Evolutionary conservation across 2,888 invertebrate species (phyloP).

Genomic region (Hirtodrosophila duncani): DNA sequence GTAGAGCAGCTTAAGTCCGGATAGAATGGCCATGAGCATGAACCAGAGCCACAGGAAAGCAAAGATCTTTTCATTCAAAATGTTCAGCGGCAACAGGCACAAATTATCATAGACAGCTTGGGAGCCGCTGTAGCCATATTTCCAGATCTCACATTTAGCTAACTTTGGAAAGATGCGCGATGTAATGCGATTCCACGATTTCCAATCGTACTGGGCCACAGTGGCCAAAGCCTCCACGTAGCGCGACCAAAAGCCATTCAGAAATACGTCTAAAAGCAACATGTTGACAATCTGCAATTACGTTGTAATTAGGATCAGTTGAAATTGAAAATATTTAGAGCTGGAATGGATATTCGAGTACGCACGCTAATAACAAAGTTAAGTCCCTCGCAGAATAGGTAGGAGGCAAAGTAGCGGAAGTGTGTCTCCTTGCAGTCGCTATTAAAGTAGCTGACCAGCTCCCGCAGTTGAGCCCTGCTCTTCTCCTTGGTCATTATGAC

Average conservation of each 20-base stretch:
- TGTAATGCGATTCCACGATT: constrained; percentile 73
- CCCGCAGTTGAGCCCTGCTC: constrained; percentile 44
- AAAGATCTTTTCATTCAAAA: constrained; percentile 89
- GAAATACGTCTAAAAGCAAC: constrained; percentile 68
- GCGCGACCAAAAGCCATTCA: constrained; percentile 75
- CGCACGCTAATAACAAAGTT: constrained; percentile 87
- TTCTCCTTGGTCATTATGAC: constrained; percentile 55
- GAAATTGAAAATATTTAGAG: too few species aligned
- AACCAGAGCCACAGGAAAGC: constrained; percentile 88
- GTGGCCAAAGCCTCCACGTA: constrained; percentile 69
- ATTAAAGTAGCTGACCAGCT: constrained; percentile 69
- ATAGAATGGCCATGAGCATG: constrained; percentile 81
- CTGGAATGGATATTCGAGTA: too few species aligned
- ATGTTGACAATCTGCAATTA: constrained; percentile 69
- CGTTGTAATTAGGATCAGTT: not conserved
- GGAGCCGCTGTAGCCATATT: constrained; percentile 90
- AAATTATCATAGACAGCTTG: constrained; percentile 88
- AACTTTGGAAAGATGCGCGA: constrained; percentile 80
- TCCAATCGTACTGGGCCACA: constrained; percentile 70
- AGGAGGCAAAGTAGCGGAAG: constrained; percentile 82
- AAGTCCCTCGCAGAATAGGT: constrained; percentile 85
- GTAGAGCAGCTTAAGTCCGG: constrained; percentile 83
- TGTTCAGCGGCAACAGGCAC: constrained; percentile 87
- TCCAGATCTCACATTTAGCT: constrained; percentile 93
- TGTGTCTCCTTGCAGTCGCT: constrained; percentile 72